Conservation (phyloP, 2,113 vertebrate genomes). For the Tupaia tana region DNA sequence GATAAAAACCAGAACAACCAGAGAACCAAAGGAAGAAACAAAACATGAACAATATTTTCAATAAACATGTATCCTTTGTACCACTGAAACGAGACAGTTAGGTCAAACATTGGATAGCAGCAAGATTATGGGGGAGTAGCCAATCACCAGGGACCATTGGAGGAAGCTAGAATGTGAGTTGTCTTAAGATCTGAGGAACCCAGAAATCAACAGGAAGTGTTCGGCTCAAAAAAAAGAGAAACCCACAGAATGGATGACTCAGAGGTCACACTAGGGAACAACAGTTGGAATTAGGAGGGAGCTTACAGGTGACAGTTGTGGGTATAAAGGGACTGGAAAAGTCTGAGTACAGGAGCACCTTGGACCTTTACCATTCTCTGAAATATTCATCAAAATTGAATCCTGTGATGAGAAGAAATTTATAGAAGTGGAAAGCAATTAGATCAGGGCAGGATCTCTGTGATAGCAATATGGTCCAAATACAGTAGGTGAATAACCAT, state of each 20-base stretch:
- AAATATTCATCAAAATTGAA: neutral
- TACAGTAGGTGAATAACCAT: neutral
- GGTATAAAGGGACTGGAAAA: neutral
- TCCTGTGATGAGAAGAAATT: neutral
- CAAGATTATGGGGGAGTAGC: neutral
- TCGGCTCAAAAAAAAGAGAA: too few species aligned
- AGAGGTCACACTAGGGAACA: neutral
- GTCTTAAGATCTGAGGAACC: neutral
- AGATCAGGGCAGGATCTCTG: neutral
- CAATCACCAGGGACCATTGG: neutral
- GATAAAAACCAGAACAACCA: neutral
- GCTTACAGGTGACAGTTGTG: neutral
- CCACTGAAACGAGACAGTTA: neutral
- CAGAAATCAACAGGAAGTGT: neutral
- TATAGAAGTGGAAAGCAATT: neutral
- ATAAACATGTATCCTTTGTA: neutral
- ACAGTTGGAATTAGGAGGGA: neutral
- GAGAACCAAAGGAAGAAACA: neutral
- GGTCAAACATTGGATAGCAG: neutral
- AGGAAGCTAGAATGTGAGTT: neutral
- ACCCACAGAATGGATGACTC: neutral
- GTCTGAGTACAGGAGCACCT: neutral
- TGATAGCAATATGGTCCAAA: neutral
- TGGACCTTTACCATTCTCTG: neutral
- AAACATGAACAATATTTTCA: neutral